Conservation (phyloP, 2,113 vertebrate genomes). For the Uropsilus gracilis region DNA sequence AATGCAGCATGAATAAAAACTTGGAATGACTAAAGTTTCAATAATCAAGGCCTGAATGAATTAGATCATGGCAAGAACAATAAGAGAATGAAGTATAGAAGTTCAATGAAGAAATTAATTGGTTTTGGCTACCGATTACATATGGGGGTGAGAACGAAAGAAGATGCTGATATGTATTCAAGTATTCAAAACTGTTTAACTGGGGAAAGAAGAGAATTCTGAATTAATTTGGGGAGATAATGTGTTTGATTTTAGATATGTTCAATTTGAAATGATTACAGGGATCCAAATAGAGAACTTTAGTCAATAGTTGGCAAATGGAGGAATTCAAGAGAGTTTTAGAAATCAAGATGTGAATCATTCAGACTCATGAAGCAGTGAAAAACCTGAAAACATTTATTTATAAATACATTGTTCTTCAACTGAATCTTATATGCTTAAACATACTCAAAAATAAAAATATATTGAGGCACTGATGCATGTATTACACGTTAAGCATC, state of each 20-base stretch:
- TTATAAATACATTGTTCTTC: too few relatives aligned
- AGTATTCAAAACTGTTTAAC: conserved; percentile 24
- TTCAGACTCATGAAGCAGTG: neutral
- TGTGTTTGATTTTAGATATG: conserved; percentile 44
- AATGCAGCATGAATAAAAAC: neutral
- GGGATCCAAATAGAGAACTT: conserved; percentile 13
- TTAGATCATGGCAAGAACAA: neutral
- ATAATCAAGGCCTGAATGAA: neutral
- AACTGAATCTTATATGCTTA: conserved; percentile 6
- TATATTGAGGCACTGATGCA: neutral
- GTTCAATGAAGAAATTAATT: neutral
- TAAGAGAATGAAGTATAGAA: neutral
- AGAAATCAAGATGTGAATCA: conserved; percentile 52
- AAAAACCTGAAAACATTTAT: too few relatives aligned
- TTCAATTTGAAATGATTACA: conserved; percentile 47
- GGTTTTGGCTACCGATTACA: neutral
- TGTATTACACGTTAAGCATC: neutral
- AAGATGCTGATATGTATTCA: neutral
- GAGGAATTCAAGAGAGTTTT: conserved; percentile 39
- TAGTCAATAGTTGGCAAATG: neutral
- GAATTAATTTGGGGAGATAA: conserved; percentile 60
- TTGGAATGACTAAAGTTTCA: neutral
- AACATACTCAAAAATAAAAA: neutral
- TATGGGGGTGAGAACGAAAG: neutral
- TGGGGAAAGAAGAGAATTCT: conserved; percentile 41